A percentile compares a stretch with the other conserved stretches of the same genome.
Conservation (phyloP, 2,888 invertebrate genomes). For the Xylophagus ater region DNA sequence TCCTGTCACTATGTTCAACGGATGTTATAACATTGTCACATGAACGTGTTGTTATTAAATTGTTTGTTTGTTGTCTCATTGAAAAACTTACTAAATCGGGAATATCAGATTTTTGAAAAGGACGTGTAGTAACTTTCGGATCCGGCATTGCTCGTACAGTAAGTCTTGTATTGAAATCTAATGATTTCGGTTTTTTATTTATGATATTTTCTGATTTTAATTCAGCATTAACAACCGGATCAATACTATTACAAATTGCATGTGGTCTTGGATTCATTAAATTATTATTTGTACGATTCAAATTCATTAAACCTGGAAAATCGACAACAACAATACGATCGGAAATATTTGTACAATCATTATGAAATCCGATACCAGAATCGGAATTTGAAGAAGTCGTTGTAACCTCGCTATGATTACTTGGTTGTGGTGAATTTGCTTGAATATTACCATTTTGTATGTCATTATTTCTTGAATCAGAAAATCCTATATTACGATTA, state of each 20-base stretch:
- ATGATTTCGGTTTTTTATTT: constrained; percentile 11
- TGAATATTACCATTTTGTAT: constrained; percentile 18
- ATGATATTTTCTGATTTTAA: neutral
- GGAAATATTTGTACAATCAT: constrained; percentile 73
- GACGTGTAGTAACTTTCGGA: constrained; percentile 31
- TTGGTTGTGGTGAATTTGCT: constrained; percentile 75
- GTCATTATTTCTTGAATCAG: constrained; percentile 17
- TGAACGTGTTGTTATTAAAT: constrained; percentile 39
- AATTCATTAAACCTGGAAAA: constrained; percentile 45
- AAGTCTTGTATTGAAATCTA: constrained; percentile 35
- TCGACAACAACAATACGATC: constrained; percentile 70
- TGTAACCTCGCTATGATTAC: constrained; percentile 67
- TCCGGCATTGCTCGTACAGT: constrained; percentile 59
- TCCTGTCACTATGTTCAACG: constrained; percentile 26
- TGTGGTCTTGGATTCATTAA: constrained; percentile 23
- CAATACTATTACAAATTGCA: constrained; percentile 31
- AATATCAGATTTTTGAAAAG: constrained; percentile 14
- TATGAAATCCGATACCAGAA: constrained; percentile 88
- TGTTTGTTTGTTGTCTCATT: constrained; percentile 28
- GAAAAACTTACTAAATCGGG: constrained; percentile 37
- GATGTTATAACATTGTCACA: constrained; percentile 47
- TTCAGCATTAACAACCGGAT: constrained; percentile 14
- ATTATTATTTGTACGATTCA: constrained; percentile 19
- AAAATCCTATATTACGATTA: constrained; percentile 19
- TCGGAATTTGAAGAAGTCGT: constrained; percentile 87